Conservation (phyloP, 2,888 invertebrate genomes). For the Cosmorhoe ocellata region DNA sequence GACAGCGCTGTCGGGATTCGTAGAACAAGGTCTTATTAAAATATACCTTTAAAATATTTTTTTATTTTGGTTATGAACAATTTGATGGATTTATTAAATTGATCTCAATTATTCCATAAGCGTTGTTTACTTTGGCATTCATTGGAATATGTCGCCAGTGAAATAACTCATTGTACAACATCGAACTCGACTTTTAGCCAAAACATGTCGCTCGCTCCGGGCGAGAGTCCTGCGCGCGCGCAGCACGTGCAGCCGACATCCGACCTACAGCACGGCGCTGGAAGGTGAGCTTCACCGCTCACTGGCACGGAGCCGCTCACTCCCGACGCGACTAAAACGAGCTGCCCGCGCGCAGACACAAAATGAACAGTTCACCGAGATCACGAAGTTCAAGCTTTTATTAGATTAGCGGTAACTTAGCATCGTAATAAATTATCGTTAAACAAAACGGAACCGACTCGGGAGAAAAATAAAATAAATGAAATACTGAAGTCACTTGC, state of each 20-base stretch:
- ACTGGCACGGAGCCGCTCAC: too few species aligned
- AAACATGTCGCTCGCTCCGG: conserved; percentile 12
- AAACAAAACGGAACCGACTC: conserved; percentile 8
- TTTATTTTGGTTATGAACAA: background rate
- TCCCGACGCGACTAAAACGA: conserved; percentile 37
- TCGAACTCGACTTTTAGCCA: conserved; percentile 4
- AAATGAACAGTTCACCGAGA: conserved; percentile 30
- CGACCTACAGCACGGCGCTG: too few species aligned
- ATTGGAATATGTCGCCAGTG: background rate
- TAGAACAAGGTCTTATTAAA: too few species aligned
- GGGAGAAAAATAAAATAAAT: conserved; percentile 1
- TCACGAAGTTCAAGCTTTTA: conserved; percentile 20
- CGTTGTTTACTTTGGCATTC: too few species aligned
- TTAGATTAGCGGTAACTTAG: conserved; percentile 24
- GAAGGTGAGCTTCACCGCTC: too few species aligned
- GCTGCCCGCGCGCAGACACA: conserved; percentile 38
- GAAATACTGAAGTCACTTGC: background rate
- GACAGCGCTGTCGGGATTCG: background rate
- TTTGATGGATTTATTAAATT: too few species aligned
- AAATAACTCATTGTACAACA: background rate
- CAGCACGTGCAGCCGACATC: too few species aligned
- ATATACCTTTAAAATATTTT: too few species aligned
- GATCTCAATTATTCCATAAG: too few species aligned
- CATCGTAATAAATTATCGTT: conserved; percentile 31
- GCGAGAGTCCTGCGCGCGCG: too few species aligned